These are phyloP conservation scores for Recurvirostra avosetta DNA, from an alignment of 2,113 vertebrate genomes.

Conservation along the genomic window DNA sequence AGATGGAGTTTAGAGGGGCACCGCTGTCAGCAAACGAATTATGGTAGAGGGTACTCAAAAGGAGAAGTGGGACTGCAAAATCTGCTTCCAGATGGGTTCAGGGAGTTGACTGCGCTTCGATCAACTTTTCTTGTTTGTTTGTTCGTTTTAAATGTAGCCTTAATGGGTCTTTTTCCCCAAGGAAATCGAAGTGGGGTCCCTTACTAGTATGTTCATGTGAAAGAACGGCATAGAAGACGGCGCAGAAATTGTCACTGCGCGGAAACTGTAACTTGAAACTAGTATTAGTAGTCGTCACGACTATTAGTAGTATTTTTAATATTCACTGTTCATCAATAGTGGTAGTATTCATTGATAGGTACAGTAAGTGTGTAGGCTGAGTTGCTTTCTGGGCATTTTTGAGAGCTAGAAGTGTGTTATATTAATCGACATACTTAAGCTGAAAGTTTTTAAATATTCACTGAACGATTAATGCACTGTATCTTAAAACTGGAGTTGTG, in stretches of 20 bases:
- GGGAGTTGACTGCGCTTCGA: not conserved
- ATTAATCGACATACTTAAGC: not conserved
- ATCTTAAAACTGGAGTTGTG: not conserved
- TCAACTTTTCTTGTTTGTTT: not conserved
- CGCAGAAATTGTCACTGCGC: not conserved
- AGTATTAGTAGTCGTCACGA: not conserved
- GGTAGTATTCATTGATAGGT: not conserved
- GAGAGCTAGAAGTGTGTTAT: not conserved
- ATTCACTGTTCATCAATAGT: not conserved
- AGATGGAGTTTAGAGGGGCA: too few relatives aligned
- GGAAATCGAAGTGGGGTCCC: fast-evolving
- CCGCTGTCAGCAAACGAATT: not conserved
- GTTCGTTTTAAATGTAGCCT: not conserved
- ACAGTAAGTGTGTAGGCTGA: not conserved
- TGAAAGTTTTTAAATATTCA: fast-evolving
- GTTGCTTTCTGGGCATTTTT: not conserved
- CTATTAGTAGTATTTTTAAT: not conserved
- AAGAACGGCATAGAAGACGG: not conserved
- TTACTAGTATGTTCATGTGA: not conserved
- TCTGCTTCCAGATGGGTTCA: not conserved
- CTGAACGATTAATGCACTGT: fast-evolving
- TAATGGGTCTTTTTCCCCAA: fast-evolving
- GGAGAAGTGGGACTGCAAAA: not conserved
- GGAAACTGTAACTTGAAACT: not conserved
- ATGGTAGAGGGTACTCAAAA: not conserved